Evolutionary conservation across 1,140 invertebrate species (phyloP).

Genomic region (Pogonomyrmex barbatus): DNA sequence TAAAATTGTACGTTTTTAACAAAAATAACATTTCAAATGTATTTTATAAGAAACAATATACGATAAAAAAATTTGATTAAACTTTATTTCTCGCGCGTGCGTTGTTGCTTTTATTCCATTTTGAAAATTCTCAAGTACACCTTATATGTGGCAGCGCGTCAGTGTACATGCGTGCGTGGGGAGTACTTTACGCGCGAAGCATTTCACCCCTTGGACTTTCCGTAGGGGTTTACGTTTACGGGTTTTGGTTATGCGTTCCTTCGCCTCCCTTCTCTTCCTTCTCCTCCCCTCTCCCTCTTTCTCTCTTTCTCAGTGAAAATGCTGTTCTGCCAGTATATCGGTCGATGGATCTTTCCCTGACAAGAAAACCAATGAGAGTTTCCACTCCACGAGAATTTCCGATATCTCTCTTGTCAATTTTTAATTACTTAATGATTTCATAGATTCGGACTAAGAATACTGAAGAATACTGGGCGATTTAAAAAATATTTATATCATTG

Average conservation of each 20-base stretch:
- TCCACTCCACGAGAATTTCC: neutral
- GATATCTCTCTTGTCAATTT: slow-evolving; percentile 8
- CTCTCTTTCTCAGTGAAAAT: slow-evolving; percentile 14
- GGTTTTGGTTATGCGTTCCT: slow-evolving; percentile 66
- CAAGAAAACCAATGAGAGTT: neutral
- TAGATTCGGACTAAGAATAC: neutral
- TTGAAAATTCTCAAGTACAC: slow-evolving; percentile 44
- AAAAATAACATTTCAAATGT: neutral
- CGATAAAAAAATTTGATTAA: neutral
- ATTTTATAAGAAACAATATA: neutral
- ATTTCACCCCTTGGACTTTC: slow-evolving; percentile 56
- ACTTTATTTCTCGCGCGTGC: neutral
- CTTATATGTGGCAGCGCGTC: slow-evolving; percentile 20
- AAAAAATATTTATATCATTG: neutral
- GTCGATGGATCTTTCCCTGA: slow-evolving; percentile 2
- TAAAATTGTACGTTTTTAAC: neutral
- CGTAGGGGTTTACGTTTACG: slow-evolving; percentile 72
- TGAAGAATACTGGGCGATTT: neutral
- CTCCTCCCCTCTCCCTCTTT: neutral
- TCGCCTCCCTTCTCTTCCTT: neutral
- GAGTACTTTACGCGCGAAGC: slow-evolving; percentile 47
- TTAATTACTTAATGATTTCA: slow-evolving; percentile 29
- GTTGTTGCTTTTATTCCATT: slow-evolving; percentile 23
- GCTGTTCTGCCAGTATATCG: neutral
- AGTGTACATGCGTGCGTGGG: slow-evolving; percentile 13